Evolutionary conservation across 2,113 vertebrate genomes (phyloP), one percentile per base, ranked within the genome.

Genomic region (Nematolebias whitei): DNA sequence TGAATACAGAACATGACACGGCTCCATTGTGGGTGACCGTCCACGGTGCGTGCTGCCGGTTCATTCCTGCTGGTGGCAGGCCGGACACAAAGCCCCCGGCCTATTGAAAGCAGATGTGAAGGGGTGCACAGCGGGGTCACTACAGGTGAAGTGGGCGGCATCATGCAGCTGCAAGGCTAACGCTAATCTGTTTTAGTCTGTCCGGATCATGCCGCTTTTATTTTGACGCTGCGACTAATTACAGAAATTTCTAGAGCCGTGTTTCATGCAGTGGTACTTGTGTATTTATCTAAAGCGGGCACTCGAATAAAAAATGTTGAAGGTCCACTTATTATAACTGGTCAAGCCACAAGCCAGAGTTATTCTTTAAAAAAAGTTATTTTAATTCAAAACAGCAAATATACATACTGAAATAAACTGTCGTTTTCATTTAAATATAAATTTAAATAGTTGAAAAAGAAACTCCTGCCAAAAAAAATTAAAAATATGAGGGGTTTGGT

Each of bases 11-110:
- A 57, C 68, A 69, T 76, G 79, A 79, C 77, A 76, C 76, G 64
- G 83, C 71, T 74, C 81, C 72, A 83, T 84, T 85, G 86, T 84
- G 66, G 52, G 29, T 15, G 58, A 56, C 41, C 6, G 68, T 52
- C 67, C 38, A 63, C 78, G 47, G 51, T 63, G 58, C n/a, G n/a
- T n/a, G n/a, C n/a, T n/a, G n/a, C n/a, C 67, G 55, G 63, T 76
- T 77, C 55, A 68, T 78, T 86, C 79, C 78, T 86, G 89, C 89
- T 89, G 89, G 85, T 87, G 75, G 69, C 65, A 83, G 81, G 71
- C n/a, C 52, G 64, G 79, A 85, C 80, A 85, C 87, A 87, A 83
- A 84, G 83, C 77, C 70, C n/a, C 12, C 50, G 0, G 82, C 63
- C 79, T 58, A 65, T 85, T 82, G 56, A 83, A 83, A 76, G 32